Base-by-base conservation (phyloP, 2,113 vertebrate genomes). In the Rhinolophus sinicus region DNA sequence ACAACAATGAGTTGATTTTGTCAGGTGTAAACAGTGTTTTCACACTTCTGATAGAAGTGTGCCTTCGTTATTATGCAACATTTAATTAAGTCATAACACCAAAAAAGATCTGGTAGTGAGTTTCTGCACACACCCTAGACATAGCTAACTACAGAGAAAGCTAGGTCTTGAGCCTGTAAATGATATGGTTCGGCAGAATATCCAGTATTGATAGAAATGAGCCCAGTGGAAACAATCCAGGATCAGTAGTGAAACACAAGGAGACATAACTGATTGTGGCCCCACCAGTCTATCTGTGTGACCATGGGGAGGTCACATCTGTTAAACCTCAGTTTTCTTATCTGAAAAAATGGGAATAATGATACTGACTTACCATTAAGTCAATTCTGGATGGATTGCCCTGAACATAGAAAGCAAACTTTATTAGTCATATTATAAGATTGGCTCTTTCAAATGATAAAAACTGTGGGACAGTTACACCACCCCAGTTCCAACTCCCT, bases 11-110 rank as follows among this genome's bases (percentile, higher is more conserved):
- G 96, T 93, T 96, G 65, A 69, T 40, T 85, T 93, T 97, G 96
- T 95, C 95, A 98, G 86, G 70, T 97, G 58, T 77, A 97, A 98
- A 97, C 35, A 96, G 86, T 94, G 85, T 95, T 96, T 98, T 97
- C 97, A 96, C 69, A 56, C 92, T 73, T 95, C 84, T n/a, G 8
- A 64, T 11, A 52, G 26, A 85, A 94, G 97, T 94, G 26, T 47
- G 90, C 54, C 97, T 97, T 95, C 64, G 0, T 98, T 98, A 96
- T 84, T 94, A 93, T 97, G 97, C 67, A 87, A 97, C 90, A 93
- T 83, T 62, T 83, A 98, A 98, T 94, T 97, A 98, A 97, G 98
- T 54, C 50, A 88, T 87, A 98, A 97, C 97, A 97, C 35, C 5
- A 47, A 91, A 50, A 96, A 94, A 88, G 78, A 72, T 87, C 93